Conservation (phyloP, 2,888 invertebrate genomes). For the Eilema griseolum region DNA sequence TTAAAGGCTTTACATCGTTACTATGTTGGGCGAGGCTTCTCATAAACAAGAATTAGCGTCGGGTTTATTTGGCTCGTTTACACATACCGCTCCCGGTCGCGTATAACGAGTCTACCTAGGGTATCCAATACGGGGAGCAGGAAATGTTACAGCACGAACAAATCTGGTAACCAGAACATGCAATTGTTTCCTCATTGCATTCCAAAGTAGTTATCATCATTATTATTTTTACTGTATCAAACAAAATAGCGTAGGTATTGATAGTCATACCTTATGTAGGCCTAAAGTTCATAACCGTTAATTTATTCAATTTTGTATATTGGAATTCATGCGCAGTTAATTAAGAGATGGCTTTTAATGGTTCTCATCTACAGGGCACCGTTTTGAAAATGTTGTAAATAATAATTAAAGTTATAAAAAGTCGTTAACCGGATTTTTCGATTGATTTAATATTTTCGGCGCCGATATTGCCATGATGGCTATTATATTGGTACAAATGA, state of each 20-base stretch:
- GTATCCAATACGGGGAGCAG: constrained; percentile 77
- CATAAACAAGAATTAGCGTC: constrained; percentile 86
- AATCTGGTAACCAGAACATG: constrained; percentile 68
- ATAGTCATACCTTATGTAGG: constrained; percentile 24
- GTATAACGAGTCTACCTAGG: constrained; percentile 72
- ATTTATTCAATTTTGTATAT: constrained; percentile 52
- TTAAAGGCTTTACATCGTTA: constrained; percentile 70
- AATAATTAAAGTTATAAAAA: constrained; percentile 55
- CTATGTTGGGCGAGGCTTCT: constrained; percentile 72
- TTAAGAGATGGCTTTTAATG: constrained; percentile 57
- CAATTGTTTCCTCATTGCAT: constrained; percentile 73
- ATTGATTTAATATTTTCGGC: constrained; percentile 56
- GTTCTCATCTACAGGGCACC: constrained; percentile 52
- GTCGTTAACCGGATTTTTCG: constrained; percentile 53
- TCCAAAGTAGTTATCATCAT: constrained; percentile 43
- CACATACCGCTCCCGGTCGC: constrained; percentile 81
- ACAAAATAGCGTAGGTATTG: constrained; percentile 23
- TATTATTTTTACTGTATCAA: constrained; percentile 50
- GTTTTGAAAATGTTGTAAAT: constrained; percentile 56
- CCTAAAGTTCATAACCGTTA: constrained; percentile 50
- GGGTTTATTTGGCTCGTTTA: constrained; percentile 81
- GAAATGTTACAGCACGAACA: constrained; percentile 76
- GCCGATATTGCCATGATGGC: constrained; percentile 40
- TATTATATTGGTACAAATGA: constrained; percentile 47
- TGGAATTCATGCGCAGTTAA: constrained; percentile 53